phyloP scores from a whole-genome alignment of 2,113 vertebrate genomes.

The Antechinus flavipes region DNA sequence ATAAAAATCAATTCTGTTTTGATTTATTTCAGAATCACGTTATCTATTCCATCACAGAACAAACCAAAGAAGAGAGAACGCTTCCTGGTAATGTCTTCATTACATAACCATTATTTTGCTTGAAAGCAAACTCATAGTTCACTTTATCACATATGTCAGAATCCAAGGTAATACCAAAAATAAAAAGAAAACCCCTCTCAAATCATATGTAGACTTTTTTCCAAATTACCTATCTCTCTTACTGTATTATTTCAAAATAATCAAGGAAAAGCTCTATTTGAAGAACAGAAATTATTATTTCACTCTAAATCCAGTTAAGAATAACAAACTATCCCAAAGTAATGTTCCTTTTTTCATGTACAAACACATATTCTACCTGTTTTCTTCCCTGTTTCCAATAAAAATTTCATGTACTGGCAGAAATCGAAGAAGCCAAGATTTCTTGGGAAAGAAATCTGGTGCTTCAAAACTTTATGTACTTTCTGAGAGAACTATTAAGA shows the following conservation, averaged over 20 bases:
- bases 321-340: no score
- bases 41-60: conserved; percentile 16
- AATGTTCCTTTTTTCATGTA: neutral
- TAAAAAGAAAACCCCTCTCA: conserved; percentile 41
- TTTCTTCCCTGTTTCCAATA: no score
- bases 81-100: neutral
- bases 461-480: conserved; percentile 46
- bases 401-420: no score
- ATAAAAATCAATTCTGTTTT: no score
- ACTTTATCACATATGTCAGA: conserved; percentile 8
- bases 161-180: neutral
- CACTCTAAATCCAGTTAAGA: conserved; percentile 34
- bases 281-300: conserved; percentile 46
- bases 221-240: conserved; percentile 31
- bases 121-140: conserved; percentile 27
- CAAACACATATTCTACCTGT: no score
- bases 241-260: conserved; percentile 48
- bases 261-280: conserved; percentile 24
- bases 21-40: neutral
- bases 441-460: conserved; percentile 37
- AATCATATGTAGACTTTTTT: conserved; percentile 38
- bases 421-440: conserved; percentile 37
- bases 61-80: neutral
- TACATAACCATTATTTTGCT: conserved; percentile 43
- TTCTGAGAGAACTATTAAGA: conserved; percentile 26